phyloP scores from a whole-genome alignment of 1,140 invertebrate genomes.

The Triops longicaudatus region DNA sequence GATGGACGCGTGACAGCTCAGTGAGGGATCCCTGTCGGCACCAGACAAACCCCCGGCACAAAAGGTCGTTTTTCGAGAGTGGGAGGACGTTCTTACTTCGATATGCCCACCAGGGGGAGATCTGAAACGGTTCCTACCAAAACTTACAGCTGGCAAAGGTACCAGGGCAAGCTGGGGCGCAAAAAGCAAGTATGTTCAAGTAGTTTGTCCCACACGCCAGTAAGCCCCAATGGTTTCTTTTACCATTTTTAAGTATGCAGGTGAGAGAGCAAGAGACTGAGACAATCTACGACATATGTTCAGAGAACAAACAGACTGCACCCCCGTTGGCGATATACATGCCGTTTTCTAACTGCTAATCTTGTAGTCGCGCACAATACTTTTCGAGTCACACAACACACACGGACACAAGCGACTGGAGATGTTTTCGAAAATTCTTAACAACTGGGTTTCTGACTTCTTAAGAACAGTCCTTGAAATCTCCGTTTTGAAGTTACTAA shows the following conservation, averaged over 20 bases:
- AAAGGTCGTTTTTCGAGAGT: not conserved
- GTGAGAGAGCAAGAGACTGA: too few relatives aligned
- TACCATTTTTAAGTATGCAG: too few relatives aligned
- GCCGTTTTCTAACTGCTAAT: not conserved
- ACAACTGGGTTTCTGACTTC: too few relatives aligned
- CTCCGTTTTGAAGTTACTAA: too few relatives aligned
- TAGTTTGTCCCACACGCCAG: not conserved
- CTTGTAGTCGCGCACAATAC: not conserved
- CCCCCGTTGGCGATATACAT: not conserved
- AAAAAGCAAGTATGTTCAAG: not conserved
- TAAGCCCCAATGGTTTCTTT: not conserved
- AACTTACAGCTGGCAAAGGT: not conserved
- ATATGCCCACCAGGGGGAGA: not conserved
- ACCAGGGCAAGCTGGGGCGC: too few relatives aligned
- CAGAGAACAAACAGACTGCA: not conserved
- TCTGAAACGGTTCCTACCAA: not conserved
- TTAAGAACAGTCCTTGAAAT: too few relatives aligned
- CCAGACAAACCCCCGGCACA: not conserved
- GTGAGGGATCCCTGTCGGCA: conserved; percentile 23
- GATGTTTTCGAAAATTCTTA: too few relatives aligned
- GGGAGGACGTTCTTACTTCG: not conserved
- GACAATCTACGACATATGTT: too few relatives aligned
- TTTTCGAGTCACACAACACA: not conserved
- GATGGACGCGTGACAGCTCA: conserved; percentile 26
- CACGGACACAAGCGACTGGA: too few relatives aligned